phyloP scores from a whole-genome alignment of 2,888 invertebrate species.

The Rosalia funebris region DNA sequence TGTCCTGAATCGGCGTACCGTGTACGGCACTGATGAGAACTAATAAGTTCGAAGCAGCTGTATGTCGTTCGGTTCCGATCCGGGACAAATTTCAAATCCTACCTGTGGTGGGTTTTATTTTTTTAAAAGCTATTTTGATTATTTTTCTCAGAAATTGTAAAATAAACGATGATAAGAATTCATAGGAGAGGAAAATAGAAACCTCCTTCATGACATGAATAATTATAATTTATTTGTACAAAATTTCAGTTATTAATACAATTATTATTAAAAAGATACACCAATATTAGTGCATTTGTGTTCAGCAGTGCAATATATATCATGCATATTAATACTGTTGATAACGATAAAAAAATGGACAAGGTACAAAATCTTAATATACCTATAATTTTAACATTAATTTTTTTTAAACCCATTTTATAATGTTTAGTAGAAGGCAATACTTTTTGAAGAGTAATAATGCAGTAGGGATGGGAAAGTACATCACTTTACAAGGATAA shows the following conservation, averaged over 20 bases:
- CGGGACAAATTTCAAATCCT: no score
- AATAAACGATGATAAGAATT: no score
- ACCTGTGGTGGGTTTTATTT: no score
- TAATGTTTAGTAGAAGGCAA: slow-evolving; percentile 47
- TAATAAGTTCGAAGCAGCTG: no score
- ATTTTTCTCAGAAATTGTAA: no score
- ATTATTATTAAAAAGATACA: slow-evolving; percentile 51
- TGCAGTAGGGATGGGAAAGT: slow-evolving; percentile 27
- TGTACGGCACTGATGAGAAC: no score
- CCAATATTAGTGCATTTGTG: slow-evolving; percentile 54
- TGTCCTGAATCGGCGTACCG: no score
- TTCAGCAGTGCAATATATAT: slow-evolving; percentile 55
- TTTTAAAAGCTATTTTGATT: no score
- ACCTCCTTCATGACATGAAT: slow-evolving; percentile 36
- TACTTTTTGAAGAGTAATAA: slow-evolving; percentile 34
- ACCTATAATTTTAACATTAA: slow-evolving; percentile 32
- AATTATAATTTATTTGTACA: slow-evolving; percentile 54
- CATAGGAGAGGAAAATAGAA: no score
- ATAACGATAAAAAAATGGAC: slow-evolving; percentile 47
- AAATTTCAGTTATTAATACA: slow-evolving; percentile 56
- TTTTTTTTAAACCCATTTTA: slow-evolving; percentile 32
- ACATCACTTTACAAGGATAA: slow-evolving; percentile 12
- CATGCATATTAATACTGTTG: slow-evolving; percentile 39
- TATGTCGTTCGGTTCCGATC: no score
- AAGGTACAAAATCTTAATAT: slow-evolving; percentile 51